These are phyloP conservation scores for Oncorhynchus clarkii DNA, from an alignment of 2,113 vertebrate species.

Conservation along the genomic window DNA sequence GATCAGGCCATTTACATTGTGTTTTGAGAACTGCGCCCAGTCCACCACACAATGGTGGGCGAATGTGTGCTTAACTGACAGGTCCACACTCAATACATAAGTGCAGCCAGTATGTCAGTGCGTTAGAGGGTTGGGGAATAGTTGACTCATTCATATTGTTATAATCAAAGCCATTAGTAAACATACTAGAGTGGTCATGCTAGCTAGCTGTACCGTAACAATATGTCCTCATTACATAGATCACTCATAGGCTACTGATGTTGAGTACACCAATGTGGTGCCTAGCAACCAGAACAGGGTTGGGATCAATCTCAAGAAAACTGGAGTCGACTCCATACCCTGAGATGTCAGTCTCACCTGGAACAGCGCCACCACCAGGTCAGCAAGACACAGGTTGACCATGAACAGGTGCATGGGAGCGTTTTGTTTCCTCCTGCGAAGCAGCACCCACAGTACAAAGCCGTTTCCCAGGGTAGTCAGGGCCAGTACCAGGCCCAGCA, in stretches of 20 bases:
- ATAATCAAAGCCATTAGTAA: not conserved
- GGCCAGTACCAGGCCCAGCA: slow-evolving; percentile 78
- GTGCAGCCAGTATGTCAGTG: not conserved
- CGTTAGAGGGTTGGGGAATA: not conserved
- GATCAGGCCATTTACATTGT: too few species aligned
- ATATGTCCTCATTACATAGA: not conserved
- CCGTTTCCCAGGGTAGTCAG: slow-evolving; percentile 82
- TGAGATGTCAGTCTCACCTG: slow-evolving; percentile 66
- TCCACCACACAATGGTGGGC: not conserved
- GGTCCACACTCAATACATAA: not conserved
- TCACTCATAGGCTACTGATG: not conserved
- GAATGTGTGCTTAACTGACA: not conserved
- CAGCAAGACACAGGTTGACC: slow-evolving; percentile 86
- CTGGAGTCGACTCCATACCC: too few species aligned
- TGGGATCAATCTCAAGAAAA: too few species aligned
- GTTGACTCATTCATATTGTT: not conserved
- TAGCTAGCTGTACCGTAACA: not conserved
- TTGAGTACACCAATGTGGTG: not conserved
- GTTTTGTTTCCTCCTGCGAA: slow-evolving; percentile 76
- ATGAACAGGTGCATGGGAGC: slow-evolving; percentile 90
- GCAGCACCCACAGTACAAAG: slow-evolving; percentile 82
- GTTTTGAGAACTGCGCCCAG: not conserved
- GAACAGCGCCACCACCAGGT: slow-evolving; percentile 86
- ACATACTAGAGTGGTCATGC: not conserved
- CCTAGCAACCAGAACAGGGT: not conserved